Evolutionary conservation across 2,888 invertebrate genomes (phyloP).

Genomic region (Caenorhabditis wallacei): DNA sequence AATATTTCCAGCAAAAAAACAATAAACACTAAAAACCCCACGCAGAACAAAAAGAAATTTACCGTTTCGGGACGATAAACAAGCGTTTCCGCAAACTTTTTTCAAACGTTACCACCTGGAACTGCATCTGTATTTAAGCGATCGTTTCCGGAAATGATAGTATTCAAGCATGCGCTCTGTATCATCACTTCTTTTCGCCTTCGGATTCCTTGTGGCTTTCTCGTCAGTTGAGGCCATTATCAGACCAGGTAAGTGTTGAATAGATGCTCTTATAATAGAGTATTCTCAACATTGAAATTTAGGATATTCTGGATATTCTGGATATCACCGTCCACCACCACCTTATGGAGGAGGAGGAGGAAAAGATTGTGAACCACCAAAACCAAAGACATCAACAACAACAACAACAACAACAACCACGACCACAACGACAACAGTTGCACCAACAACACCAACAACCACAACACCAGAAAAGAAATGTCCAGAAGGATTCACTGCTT

Average conservation of each 20-base stretch:
- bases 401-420: not conserved
- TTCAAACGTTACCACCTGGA: slow-evolving; percentile 13
- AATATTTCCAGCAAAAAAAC: slow-evolving; percentile 3
- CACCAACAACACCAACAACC: not conserved
- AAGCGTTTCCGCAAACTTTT: not conserved
- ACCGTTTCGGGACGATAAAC: slow-evolving; percentile 29
- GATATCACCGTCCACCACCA: slow-evolving; percentile 22
- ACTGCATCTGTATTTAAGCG: slow-evolving; percentile 10
- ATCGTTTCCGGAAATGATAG: not conserved
- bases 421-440: not conserved
- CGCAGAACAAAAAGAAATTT: slow-evolving; percentile 2
- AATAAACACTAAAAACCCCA: slow-evolving; percentile 21
- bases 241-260: slow-evolving; percentile 19
- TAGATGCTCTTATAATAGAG: not conserved
- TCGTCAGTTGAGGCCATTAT: slow-evolving; percentile 29
- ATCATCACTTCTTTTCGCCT: slow-evolving; percentile 15
- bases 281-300: too few relatives aligned
- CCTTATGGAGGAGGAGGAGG: slow-evolving; percentile 5
- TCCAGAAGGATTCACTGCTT: slow-evolving; percentile 22
- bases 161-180: slow-evolving; percentile 34
- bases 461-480: slow-evolving; percentile 3
- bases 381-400: not conserved
- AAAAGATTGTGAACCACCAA: slow-evolving; percentile 13
- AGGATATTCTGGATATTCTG: slow-evolving; percentile 17
- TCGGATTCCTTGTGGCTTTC: slow-evolving; percentile 11